Base-by-base conservation (phyloP, 1,140 invertebrate genomes). In the Chlorops oryzae region DNA sequence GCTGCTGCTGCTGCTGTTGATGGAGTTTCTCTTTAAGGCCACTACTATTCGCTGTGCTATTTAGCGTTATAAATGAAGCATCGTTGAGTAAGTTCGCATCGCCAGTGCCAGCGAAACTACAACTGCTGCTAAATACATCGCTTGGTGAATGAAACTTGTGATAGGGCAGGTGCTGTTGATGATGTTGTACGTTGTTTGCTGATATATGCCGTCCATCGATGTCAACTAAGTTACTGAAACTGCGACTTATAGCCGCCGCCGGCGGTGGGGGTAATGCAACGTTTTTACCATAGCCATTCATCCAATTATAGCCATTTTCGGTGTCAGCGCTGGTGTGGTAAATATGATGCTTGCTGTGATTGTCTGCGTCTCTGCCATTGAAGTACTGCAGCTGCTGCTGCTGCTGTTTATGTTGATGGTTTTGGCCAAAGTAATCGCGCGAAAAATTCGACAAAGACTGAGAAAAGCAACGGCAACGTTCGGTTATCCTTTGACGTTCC, bases 381-480 rank as follows among this genome's bases (percentile, higher is more conserved):
- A 12, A 40, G n/a, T 40, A 17, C 7, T 44, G 46, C 22, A 25
- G 35, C 22, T 49, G 38, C 17, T 50, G 52, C 9, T 50, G 45
- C 20, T 57, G 53, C 18, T 51, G 53, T 24, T 50, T 40, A 5
- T 45, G 50, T 12, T 51, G 50, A 17, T 39, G 41, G 59, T 9
- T 32, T 25, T 39, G 42, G 35, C 27, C 44, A n/a, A 56, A 56
- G 25, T 54, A 55, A 42, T 55, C 57, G 55, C 53, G 58, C 13
- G 65, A 62, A 42, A 71, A 70, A 53, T 57, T 67, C 22, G 63
- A 52, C 51, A 68, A 43, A n/a, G 68, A 71, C 27, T 70, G 66
- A 10, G 65, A 66, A 27, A 70, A 69, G 54, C 65, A 68, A 41
- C 65, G 67, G 17, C 65, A 65, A 17, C 65, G 54, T 46, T 49